Base-by-base conservation (phyloP, 1,140 invertebrate species). In the Brachionus calyciflorus region DNA sequence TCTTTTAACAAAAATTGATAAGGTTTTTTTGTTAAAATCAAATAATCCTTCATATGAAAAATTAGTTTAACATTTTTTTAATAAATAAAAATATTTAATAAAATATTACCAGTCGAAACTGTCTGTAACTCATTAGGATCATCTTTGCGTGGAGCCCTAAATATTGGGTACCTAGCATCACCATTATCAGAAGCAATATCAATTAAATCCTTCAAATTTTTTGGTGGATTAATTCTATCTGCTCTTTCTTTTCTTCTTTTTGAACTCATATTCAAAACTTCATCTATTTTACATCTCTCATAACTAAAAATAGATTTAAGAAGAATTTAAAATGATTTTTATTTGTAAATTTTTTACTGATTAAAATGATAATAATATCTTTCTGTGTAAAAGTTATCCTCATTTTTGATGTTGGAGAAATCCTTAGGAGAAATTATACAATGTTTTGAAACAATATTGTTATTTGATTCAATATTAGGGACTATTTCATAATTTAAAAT, bases 401-500 rank as follows among this genome's bases (percentile, higher is more conserved):
- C n/a, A 5, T 26, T 30, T 5, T 51, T 70, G 12, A 12, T 24
- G 26, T 4, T 21, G 4, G 37, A 48, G 40, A 68, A 4, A 21
- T 46, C 44, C 19, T 26, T 30, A 14, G 40, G n/a, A 1, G 44
- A 49, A 19, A 70, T 33, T 3, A 70, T 17, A 51, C 65, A 70
- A 51, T 51, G 65, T 40, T 70, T 70, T 21, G 65, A 70, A 7
- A 70, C 65, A n/a, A 21, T 70, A 26, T 28, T 51, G 44, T 3
- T 26, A 26, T 40, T 19, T 14, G 65, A 49, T 7, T 49, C 28
- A 21, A 30, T 17, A 10, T 44, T 40, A 1, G 65, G 65, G 17
- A 40, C 65, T 70, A 70, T 46, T 19, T 70, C 65, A 51, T 70
- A 70, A 21, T 70, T 70, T 1, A 26, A 70, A 4, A 70, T 40